Evolutionary conservation across 2,888 invertebrate species (phyloP), one percentile per base, ranked within the genome.

Genomic region (Sericinus montela): DNA sequence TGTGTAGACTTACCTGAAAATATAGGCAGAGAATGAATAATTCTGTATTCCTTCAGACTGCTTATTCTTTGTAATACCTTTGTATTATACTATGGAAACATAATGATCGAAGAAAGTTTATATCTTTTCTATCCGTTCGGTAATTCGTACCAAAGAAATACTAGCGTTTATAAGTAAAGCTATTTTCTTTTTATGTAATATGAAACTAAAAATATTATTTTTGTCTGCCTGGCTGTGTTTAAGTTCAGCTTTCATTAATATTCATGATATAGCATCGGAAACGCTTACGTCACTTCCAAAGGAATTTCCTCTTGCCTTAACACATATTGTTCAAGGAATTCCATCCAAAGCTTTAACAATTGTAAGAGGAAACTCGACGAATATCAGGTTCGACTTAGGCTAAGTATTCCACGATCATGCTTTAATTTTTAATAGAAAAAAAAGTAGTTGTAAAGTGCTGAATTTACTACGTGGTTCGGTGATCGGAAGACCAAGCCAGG

Each of bases 321-420:
- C 80, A 56, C 88, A 89, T 63, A 82, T 90, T 34, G 82, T 80
- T 1, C 70, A 80, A 51, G 75, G 80, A 2, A 52, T 88, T 38
- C 81, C 86, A 0, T 59, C 80, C 6, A 83, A 70, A 45, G 69
- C 74, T 11, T 62, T 87, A 16, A 78, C 79, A 28, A 71, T 87
- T 38, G 84, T 88, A 2, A 68, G 75, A 39, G 87, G 87, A 4
- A 83, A 85, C 53, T 79, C 85, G 5, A 80, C 84, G 1, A 71
- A 74, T 45, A 76, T 87, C 54, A 79, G 81, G 88, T 78, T n/a
- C n/a, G 40, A 35, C 14, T 16, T 38, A 42, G 7, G 9, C 3
- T 29, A 29, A 3, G 2, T 19, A 3, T 19, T 19, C 19, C 5
- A 19, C n/a, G n/a, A n/a, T n/a, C n/a, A n/a, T n/a, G n/a, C n/a